Conservation (phyloP, 2,888 invertebrate genomes). For the Rhamnusium bicolor region DNA sequence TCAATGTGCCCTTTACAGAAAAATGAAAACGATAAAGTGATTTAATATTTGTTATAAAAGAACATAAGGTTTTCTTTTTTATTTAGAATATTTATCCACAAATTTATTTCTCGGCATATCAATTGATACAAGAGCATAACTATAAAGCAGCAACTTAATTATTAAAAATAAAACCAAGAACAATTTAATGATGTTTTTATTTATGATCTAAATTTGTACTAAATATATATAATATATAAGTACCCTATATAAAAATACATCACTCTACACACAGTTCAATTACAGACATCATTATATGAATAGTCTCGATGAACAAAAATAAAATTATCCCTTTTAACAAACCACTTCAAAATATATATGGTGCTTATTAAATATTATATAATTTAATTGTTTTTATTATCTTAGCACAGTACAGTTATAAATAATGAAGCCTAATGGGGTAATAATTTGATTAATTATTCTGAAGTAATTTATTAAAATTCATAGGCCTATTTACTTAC, state of each 20-base stretch:
- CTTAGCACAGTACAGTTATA: background rate
- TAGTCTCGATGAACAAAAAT: constrained; percentile 46
- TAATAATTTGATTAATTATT: background rate
- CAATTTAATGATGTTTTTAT: constrained; percentile 54
- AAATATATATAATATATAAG: constrained; percentile 70
- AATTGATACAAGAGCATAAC: no score
- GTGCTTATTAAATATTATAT: background rate
- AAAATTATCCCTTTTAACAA: constrained; percentile 32
- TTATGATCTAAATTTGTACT: constrained; percentile 69
- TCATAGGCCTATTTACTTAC: constrained; percentile 27
- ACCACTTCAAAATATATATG: constrained; percentile 14
- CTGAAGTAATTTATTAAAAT: constrained; percentile 32
- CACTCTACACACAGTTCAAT: constrained; percentile 70
- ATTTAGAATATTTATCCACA: no score
- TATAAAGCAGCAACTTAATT: background rate
- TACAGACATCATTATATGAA: constrained; percentile 57
- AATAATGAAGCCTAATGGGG: background rate
- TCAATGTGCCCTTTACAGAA: no score
- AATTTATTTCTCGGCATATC: no score
- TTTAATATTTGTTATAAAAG: no score
- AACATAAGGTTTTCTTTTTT: no score
- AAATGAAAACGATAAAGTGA: no score
- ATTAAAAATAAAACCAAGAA: constrained; percentile 39
- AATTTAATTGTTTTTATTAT: background rate
- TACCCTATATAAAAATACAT: constrained; percentile 72